Base-by-base conservation (phyloP, 2,888 invertebrate species). In the Tiliacea citrago region DNA sequence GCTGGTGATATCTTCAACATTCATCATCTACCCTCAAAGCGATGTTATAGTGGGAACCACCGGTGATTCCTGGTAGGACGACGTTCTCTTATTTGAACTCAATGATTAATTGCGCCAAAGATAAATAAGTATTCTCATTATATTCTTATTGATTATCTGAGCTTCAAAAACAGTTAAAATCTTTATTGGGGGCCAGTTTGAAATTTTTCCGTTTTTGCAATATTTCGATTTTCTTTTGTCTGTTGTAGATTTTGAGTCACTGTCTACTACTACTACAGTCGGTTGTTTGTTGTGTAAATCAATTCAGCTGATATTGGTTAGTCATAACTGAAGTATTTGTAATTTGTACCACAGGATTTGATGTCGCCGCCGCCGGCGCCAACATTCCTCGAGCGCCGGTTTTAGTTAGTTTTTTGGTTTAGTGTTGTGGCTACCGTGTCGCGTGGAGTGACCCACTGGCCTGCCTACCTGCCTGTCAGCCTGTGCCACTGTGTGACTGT, bases 281-380 rank as follows among this genome's bases (percentile, higher is more conserved):
- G 1, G n/a, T 18, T 49, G 55, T 24, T 60, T 16, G 24, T 45
- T 12, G 18, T 21, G 35, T 7, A n/a, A n/a, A 49, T 76, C n/a
- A 47, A 45, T 68, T 68, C 10, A 42, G 42, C 18, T 49, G 75
- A 29, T 75, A 29, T 47, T 65, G 29, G 29, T 21, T 5, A 29
- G 13, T 49, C 29, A 35, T n/a, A 55, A 10, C 10, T n/a, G 7
- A 55, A 55, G 55, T 39, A 42, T 47, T 42, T 70, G 18, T 42
- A 24, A 74, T 55, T 78, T 74, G 72, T 47, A 74, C 71, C 71
- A 78, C 49, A 58, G 49, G 35, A 45, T 6, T 18, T 4, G 16
- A 47, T n/a, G 61, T 58, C 63, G 78, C 75, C 75, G 78, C 75
- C 75, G 79, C 81, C 80, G 83, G 84, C 85, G 86, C 87, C 83